These are phyloP conservation scores for Matsumurasca onukii DNA, from an alignment of 1,140 invertebrate genomes.

Conservation along the genomic window DNA sequence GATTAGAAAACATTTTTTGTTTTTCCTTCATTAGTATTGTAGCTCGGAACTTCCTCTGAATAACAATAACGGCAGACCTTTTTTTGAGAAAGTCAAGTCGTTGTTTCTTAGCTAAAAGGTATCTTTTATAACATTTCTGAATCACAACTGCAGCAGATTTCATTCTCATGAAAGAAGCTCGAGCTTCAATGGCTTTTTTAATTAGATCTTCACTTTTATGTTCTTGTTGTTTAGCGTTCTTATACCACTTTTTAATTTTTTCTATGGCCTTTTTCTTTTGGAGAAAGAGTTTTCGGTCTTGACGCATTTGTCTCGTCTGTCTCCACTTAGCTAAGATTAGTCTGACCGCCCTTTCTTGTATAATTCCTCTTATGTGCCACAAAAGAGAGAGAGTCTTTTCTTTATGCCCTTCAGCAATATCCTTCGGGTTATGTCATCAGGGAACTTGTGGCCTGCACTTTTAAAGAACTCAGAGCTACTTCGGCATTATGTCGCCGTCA, in stretches of 20 bases:
- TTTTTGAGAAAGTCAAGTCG: conserved; percentile 26
- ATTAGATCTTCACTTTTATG: background rate
- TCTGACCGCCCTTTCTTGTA: conserved; percentile 29
- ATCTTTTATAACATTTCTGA: too few relatives aligned
- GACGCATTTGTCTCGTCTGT: conserved; percentile 22
- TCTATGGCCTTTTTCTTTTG: conserved; percentile 41
- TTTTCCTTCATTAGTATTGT: conserved; percentile 49
- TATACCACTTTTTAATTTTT: conserved; percentile 45
- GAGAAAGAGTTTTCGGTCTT: conserved; percentile 42
- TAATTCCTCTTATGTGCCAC: conserved; percentile 71
- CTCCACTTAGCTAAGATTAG: conserved; percentile 35
- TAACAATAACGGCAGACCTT: conserved; percentile 38
- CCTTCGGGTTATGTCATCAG: conserved; percentile 67
- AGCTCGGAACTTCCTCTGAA: conserved; percentile 49
- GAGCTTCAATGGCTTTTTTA: background rate
- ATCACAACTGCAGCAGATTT: conserved; percentile 38
- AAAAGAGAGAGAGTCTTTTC: conserved; percentile 85
- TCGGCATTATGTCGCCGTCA: conserved; percentile 90
- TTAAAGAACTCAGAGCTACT: conserved; percentile 57
- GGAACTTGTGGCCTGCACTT: conserved; percentile 55
- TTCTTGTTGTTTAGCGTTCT: background rate
- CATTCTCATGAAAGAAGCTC: conserved; percentile 31
- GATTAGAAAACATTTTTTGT: background rate
- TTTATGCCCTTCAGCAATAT: conserved; percentile 82
- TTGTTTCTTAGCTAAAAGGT: conserved; percentile 43